A percentile compares a stretch with the other conserved stretches of the same genome.
Conservation (phyloP, 1,140 invertebrate species). For the Tetraneura akinire region DNA sequence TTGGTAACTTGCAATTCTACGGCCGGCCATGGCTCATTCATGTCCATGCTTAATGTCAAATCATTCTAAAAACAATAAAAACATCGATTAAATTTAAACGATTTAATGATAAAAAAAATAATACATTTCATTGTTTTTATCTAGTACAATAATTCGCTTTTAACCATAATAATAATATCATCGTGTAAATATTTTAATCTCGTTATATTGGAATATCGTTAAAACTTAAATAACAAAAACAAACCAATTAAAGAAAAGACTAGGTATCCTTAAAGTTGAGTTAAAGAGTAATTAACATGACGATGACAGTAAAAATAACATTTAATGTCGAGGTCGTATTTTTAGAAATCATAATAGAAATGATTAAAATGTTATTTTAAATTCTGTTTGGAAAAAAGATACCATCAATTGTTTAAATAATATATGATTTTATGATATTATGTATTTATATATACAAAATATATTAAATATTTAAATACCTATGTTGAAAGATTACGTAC, state of each 20-base stretch:
- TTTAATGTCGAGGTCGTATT: slow-evolving; percentile 1
- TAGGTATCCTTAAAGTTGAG: neutral
- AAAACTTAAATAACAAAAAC: too few relatives aligned
- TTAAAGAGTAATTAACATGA: neutral
- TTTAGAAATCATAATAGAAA: neutral
- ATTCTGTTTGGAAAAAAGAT: neutral
- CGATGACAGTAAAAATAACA: neutral
- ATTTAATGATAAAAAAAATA: too few relatives aligned
- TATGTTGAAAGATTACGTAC: too few relatives aligned
- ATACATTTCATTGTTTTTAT: too few relatives aligned
- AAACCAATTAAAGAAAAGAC: too few relatives aligned
- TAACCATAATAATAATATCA: neutral
- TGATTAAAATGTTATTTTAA: neutral
- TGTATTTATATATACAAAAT: too few relatives aligned
- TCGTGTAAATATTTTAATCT: neutral
- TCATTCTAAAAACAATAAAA: slow-evolving; percentile 36
- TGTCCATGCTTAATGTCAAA: slow-evolving; percentile 40
- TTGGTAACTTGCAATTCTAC: slow-evolving; percentile 9
- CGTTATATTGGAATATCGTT: too few relatives aligned
- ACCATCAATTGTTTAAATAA: too few relatives aligned
- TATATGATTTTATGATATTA: too few relatives aligned
- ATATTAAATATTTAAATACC: too few relatives aligned
- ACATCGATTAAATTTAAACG: too few relatives aligned
- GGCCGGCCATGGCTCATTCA: slow-evolving; percentile 37
- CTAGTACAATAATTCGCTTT: neutral